phyloP scores from a whole-genome alignment of 2,888 invertebrate genomes.

The Diogma glabrata region DNA sequence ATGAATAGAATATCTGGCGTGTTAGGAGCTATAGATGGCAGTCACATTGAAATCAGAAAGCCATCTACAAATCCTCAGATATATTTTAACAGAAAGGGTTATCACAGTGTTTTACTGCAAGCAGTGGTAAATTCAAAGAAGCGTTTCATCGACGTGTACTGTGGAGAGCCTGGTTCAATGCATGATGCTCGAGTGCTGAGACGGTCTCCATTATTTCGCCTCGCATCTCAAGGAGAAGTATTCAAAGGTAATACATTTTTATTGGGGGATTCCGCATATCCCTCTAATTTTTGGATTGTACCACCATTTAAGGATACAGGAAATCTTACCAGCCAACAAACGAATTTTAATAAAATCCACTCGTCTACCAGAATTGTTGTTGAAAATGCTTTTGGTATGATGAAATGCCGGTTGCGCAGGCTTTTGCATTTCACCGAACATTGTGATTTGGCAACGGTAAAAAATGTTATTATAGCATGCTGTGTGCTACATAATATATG shows the following conservation, averaged over 20 bases:
- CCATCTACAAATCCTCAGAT: slow-evolving; percentile 17
- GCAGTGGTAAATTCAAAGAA: slow-evolving; percentile 22
- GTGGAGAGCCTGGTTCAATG: slow-evolving; percentile 23
- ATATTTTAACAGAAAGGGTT: slow-evolving; percentile 19
- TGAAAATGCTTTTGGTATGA: slow-evolving; percentile 24
- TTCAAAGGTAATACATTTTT: slow-evolving; percentile 15
- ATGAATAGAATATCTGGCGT: too few species aligned
- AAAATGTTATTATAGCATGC: slow-evolving; percentile 19
- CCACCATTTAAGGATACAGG: slow-evolving; percentile 24
- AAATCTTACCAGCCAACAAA: slow-evolving; percentile 21
- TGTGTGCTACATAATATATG: slow-evolving; percentile 21
- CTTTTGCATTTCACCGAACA: slow-evolving; percentile 20
- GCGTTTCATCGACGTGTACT: slow-evolving; percentile 21
- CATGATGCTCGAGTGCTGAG: slow-evolving; percentile 21
- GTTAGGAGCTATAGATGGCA: slow-evolving; percentile 21
- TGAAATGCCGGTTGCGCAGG: slow-evolving; percentile 24
- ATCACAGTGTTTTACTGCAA: slow-evolving; percentile 21
- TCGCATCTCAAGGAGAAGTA: not conserved
- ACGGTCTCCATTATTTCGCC: not conserved
- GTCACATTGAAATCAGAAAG: slow-evolving; percentile 20
- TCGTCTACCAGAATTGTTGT: slow-evolving; percentile 22
- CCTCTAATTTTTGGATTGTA: slow-evolving; percentile 17
- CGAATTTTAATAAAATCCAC: slow-evolving; percentile 23
- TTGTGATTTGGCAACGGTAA: slow-evolving; percentile 15
- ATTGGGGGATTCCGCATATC: slow-evolving; percentile 24